Evolutionary conservation across 2,888 invertebrate species (phyloP), one percentile per base, ranked within the genome.

Genomic region (Holacanthella duospinosa): DNA sequence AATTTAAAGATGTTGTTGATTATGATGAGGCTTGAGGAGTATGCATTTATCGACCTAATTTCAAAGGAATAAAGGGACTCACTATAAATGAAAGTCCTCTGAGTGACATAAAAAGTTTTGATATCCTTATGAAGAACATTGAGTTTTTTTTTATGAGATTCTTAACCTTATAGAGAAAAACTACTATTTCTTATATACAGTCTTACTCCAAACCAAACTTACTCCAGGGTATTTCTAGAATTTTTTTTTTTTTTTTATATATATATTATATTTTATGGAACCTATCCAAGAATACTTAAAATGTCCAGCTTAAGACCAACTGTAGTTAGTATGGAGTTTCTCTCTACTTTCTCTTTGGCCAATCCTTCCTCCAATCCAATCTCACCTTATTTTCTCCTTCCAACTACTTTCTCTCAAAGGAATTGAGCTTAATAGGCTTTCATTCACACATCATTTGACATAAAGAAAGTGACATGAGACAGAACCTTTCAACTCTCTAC

Each of bases 241-340:
- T 48, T n/a, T 48, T 48, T 48, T n/a, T n/a, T n/a, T n/a, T n/a
- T n/a, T n/a, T n/a, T n/a, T n/a, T n/a, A n/a, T n/a, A n/a, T n/a
- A n/a, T n/a, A n/a, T n/a, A 9, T n/a, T 9, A 9, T 48, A 21
- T 21, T 48, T 48, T 48, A 48, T 48, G 48, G 48, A 48, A 9
- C 48, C 48, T 48, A 48, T 48, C 48, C 6, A 48, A 4, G 19
- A 48, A 48, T 48, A 48, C 48, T 48, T 48, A 48, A 48, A 48
- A 4, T 48, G 19, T 36, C 16, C 36, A 16, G 16, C 36, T 16
- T 36, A 36, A 36, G 36, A 36, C 16, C 16, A 6, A 36, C 36
- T 36, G 16, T 6, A 36, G 36, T 6, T 12, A 36, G 9, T 16
- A 36, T 6, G 9, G 6, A 16, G 9, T 6, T 36, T 16, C 9